A percentile compares a stretch with the other conserved stretches of the same genome.
Conservation (phyloP, 2,113 vertebrate species). For the Vicugna pacos region DNA sequence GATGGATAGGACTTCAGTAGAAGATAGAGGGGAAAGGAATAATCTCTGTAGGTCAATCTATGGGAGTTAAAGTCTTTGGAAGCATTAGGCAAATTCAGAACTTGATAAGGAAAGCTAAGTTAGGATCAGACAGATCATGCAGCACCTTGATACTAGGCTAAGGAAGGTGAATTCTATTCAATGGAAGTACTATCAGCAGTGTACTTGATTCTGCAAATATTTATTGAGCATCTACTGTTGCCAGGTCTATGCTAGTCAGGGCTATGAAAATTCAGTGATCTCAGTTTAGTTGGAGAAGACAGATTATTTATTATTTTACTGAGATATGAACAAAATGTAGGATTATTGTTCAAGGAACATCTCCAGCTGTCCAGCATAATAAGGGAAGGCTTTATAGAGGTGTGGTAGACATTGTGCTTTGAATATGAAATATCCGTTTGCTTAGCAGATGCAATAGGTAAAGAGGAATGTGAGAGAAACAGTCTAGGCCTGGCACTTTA, state of each 20-base stretch:
- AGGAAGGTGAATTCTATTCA: constrained; percentile 12
- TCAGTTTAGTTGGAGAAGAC: background rate
- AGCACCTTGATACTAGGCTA: background rate
- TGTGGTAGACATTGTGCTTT: background rate
- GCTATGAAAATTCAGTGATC: background rate
- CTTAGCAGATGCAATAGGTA: background rate
- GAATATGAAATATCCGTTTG: background rate
- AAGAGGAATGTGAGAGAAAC: background rate
- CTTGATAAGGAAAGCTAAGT: background rate
- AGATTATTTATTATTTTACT: constrained; percentile 24
- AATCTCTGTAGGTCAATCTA: background rate
- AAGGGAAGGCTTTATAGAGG: background rate
- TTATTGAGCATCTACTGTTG: background rate
- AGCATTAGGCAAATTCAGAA: constrained; percentile 9
- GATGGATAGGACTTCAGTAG: background rate
- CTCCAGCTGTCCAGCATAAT: background rate
- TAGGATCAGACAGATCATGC: background rate
- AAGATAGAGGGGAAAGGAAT: background rate
- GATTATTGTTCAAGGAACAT: background rate
- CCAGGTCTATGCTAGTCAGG: background rate
- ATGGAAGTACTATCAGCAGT: background rate
- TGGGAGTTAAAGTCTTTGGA: background rate
- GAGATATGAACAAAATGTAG: background rate
- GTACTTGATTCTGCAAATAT: background rate
- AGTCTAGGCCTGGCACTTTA: background rate